Base-by-base conservation (phyloP, 1,140 invertebrate species). In the Heterodera carotae region DNA sequence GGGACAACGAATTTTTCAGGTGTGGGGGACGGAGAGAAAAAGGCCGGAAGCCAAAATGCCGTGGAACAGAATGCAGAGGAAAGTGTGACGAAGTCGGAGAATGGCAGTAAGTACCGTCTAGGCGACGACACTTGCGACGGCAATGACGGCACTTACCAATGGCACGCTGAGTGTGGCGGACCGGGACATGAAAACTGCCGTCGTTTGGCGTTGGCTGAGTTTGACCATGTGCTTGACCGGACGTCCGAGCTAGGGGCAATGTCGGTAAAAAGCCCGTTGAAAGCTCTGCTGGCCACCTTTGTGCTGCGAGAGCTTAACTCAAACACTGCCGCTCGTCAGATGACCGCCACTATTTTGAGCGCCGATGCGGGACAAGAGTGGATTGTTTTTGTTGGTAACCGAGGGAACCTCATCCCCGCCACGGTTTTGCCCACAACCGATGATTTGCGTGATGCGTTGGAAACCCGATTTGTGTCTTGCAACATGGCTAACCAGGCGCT, bases 281-380 rank as follows among this genome's bases (percentile, higher is more conserved):
- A 69, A 29, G 27, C 33, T 2, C 33, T 69, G 12, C 4, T 69
- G 25, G 15, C 68, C 1, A 29, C 3, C 15, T 53, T 53, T 22
- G 18, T 69, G 15, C 12, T 53, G 25, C 53, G 36, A 18, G 7
- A 12, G 10, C 25, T 27, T 10, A 34, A 69, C 12, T 69, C 36
- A 15, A 69, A 69, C 53, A 48, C 39, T 48, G 53, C 36, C 68
- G 53, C 39, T 3, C 25, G 27, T 53, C 39, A 53, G 25, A 33
- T 39, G 36, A 12, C 10, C n/a, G 2, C 12, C 12, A 10, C 39
- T 15, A 69, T 69, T 12, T 10, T 69, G 2, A 53, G 15, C 2
- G 12, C 68, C 25, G 53, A 48, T 34, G n/a, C 68, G 10, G 68
- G 68, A 27, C 39, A 39, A 31, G 68, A 69, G 18, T 69, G 39